Evolutionary conservation across 2,797 vertebrate species (phyloP).

Genomic region (Threskiornis aethiopicus): DNA sequence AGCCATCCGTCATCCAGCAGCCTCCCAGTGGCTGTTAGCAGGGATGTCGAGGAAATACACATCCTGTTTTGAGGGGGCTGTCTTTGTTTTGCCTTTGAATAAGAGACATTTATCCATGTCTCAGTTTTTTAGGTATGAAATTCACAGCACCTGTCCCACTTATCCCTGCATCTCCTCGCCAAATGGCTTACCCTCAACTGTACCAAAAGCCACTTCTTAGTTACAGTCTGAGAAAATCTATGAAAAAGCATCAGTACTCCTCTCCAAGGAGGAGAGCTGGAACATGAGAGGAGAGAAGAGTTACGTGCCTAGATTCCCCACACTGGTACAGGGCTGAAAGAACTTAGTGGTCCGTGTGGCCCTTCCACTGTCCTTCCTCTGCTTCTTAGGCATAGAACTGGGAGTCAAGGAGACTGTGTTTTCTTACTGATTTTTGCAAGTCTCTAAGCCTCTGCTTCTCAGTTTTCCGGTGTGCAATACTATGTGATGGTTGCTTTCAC

Average conservation of each 20-base stretch:
- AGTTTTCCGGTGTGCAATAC: background rate
- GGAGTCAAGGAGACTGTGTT: background rate
- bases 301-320: background rate
- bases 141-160: background rate
- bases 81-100: constrained; percentile 1
- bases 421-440: background rate
- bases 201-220: background rate
- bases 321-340: background rate
- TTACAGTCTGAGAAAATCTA: background rate
- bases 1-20: constrained; percentile 30
- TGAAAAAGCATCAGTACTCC: background rate
- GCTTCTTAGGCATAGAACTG: background rate
- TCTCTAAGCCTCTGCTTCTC: background rate
- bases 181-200: background rate
- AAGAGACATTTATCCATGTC: background rate
- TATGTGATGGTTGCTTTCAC: background rate
- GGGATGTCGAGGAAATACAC: background rate
- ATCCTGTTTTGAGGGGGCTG: background rate
- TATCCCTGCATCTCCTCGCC: background rate
- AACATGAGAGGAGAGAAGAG: background rate
- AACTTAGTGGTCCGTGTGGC: background rate
- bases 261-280: background rate
- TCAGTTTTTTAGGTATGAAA: background rate
- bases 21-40: background rate
- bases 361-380: background rate